phyloP scores from a whole-genome alignment of 2,797 vertebrate genomes.

The Taenioides sp. region DNA sequence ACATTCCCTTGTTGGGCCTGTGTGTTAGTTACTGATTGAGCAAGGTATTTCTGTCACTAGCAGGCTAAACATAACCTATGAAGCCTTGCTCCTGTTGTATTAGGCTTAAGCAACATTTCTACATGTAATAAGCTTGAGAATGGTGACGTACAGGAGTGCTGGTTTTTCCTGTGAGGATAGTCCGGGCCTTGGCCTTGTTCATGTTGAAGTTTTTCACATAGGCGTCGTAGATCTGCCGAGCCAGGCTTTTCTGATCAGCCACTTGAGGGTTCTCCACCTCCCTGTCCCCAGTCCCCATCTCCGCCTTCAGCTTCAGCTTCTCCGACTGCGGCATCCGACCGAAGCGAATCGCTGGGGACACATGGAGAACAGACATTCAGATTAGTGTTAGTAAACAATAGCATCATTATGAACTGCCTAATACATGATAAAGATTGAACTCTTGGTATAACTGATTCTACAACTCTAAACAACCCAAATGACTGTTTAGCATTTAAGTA shows the following conservation, averaged over 20 bases:
- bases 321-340: conserved; percentile 97
- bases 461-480: no score
- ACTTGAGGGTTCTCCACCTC: conserved; percentile 82
- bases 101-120: conserved; percentile 47
- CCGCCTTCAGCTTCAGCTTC: conserved; percentile 94
- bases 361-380: conserved; percentile 22
- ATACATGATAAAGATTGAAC: neutral
- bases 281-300: conserved; percentile 87
- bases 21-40: conserved; percentile 42
- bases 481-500: no score
- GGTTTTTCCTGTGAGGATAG: conserved; percentile 93
- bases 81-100: conserved; percentile 28
- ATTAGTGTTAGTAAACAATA: neutral
- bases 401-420: neutral
- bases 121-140: conserved; percentile 16
- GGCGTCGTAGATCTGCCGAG: conserved; percentile 92
- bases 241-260: conserved; percentile 91
- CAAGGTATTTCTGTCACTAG: conserved; percentile 55
- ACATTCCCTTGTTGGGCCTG: conserved; percentile 40
- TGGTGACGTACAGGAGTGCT: conserved; percentile 86
- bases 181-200: conserved; percentile 95
- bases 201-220: conserved; percentile 98
- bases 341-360: conserved; percentile 90
- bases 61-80: conserved; percentile 34
- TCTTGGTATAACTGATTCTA: no score